Evolutionary conservation across 2,888 invertebrate genomes (phyloP), one percentile per base, ranked within the genome.

Genomic region (Acrobasis consociella): DNA sequence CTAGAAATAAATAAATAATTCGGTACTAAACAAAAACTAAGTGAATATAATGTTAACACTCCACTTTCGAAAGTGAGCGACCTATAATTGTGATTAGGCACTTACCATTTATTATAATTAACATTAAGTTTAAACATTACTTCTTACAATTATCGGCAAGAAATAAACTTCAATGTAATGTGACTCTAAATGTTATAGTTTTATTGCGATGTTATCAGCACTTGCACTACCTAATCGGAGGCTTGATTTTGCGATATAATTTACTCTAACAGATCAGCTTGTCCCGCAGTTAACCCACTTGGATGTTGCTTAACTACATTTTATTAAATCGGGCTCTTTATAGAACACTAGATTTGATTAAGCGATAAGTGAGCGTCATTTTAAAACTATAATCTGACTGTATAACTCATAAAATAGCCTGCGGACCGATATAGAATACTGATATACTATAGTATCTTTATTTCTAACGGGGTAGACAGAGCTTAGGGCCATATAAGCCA

Each of bases 121-220:
- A 31, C 31, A 31, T 31, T 31, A 31, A 31, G 31, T 31, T 31
- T 31, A 31, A 31, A 31, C 31, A 31, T 7, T 31, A 5, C 31
- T 31, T 7, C 2, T 7, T 31, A 31, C 2, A 31, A 31, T 53
- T 63, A 63, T 59, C 52, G 46, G 53, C 63, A 53, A 53, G 53
- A 63, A 62, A 13, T 60, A 50, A 39, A 46, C 9, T 42, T 49
- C 9, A 55, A 10, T 31, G 31, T 42, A 42, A 46, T 11, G n/a
- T 46, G n/a, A 5, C n/a, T 11, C 7, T 46, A 13, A n/a, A 7
- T 42, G 42, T 42, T 42, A 1, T 11, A 11, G 11, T 13, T 46
- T 46, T 46, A 46, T 46, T 46, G 46, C 46, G 52, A 31, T 52
- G 52, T 52, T 52, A 46, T 46, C 46, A 46, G 46, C n/a, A 5